phyloP scores from a whole-genome alignment of 2,113 vertebrate genomes.

The Larimichthys polyactis region DNA sequence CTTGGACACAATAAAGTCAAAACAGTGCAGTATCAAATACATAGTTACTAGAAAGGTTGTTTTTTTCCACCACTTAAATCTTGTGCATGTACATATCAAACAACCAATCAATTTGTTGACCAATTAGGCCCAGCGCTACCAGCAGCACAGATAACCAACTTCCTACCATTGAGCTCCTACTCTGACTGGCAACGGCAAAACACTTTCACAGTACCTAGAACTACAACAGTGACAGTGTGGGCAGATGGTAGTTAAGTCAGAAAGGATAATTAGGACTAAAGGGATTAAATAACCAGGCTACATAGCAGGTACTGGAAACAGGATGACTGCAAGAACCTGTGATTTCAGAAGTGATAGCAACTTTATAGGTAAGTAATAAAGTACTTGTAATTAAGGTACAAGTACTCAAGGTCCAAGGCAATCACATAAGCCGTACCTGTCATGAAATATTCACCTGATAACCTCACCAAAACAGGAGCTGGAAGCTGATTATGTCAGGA shows the following conservation, averaged over 20 bases:
- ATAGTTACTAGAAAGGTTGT: neutral
- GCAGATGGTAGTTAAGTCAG: neutral
- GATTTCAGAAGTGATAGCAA: neutral
- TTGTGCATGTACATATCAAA: neutral
- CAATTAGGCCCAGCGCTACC: neutral
- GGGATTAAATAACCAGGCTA: neutral
- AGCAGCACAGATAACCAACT: neutral
- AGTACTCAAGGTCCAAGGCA: neutral
- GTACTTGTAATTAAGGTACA: neutral
- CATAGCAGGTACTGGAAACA: slow-evolving; percentile 1
- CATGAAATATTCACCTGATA: neutral
- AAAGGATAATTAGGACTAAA: neutral
- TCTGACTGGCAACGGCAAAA: neutral
- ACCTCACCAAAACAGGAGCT: neutral
- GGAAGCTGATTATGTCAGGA: too few relatives aligned
- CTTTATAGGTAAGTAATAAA: neutral
- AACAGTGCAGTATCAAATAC: neutral
- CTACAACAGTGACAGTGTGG: neutral
- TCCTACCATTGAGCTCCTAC: neutral
- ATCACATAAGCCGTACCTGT: neutral
- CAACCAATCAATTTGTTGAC: neutral
- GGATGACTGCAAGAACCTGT: neutral
- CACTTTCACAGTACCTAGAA: neutral
- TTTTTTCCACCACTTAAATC: neutral
- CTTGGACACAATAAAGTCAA: neutral